Percentiles rank a stretch among this genome's conserved stretches.
Evolutionary conservation across 2,797 vertebrate species (phyloP).

Genomic region (Lerista edwardsae): DNA sequence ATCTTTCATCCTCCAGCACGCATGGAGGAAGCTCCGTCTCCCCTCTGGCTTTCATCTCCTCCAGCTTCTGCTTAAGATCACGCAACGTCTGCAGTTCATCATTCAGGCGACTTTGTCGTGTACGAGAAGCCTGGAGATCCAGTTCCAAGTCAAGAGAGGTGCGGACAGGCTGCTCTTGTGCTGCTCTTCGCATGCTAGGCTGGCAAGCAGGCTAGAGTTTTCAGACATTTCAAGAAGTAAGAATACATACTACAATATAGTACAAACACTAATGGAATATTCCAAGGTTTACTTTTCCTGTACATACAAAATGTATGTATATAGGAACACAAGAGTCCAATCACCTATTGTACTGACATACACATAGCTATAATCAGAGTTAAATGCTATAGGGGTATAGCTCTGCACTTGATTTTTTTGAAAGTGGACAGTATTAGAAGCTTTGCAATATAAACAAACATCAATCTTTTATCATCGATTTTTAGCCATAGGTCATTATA

Average conservation of each 20-base stretch:
- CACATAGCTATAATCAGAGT: neutral
- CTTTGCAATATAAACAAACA: neutral
- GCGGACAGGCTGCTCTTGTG: constrained; percentile 67
- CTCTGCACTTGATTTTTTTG: neutral
- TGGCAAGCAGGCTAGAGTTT: constrained; percentile 76
- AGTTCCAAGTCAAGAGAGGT: constrained; percentile 87
- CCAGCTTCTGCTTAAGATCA: constrained; percentile 78
- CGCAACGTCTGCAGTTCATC: constrained; percentile 82
- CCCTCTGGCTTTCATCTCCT: constrained; percentile 79
- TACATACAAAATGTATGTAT: too few relatives aligned
- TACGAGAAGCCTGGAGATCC: constrained; percentile 85
- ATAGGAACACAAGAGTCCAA: too few relatives aligned
- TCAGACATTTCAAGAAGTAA: constrained; percentile 10
- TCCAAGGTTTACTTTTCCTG: neutral
- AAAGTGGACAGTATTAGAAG: neutral
- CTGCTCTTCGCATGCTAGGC: constrained; percentile 64
- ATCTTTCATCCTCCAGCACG: constrained; percentile 81
- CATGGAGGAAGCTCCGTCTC: constrained; percentile 77
- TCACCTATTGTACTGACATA: neutral
- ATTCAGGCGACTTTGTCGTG: constrained; percentile 80
- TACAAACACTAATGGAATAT: neutral
- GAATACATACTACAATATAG: neutral
- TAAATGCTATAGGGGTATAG: neutral
- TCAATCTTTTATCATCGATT: neutral
- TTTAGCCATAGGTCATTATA: neutral